Evolutionary conservation across 2,888 invertebrate species (phyloP).

Genomic region (Drosophila diplacantha): DNA sequence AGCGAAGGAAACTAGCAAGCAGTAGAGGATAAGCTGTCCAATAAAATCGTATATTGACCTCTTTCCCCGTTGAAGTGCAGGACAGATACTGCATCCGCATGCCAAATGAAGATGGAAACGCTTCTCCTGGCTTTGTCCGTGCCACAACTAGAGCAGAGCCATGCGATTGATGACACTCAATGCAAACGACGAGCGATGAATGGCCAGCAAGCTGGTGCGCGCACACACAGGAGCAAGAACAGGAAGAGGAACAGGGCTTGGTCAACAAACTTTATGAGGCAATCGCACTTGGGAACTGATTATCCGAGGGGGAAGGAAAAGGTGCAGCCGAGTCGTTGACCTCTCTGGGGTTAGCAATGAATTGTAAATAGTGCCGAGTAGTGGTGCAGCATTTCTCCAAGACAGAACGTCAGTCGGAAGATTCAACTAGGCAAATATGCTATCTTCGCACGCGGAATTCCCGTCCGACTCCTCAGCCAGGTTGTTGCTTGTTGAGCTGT

Average conservation of each 20-base stretch:
- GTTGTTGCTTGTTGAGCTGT: constrained; percentile 4
- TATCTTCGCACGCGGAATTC: background rate
- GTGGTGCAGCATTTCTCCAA: background rate
- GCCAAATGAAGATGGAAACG: background rate
- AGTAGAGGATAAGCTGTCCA: background rate
- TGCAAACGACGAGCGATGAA: constrained; percentile 21
- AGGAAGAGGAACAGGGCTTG: constrained; percentile 24
- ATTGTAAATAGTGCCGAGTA: constrained; percentile 1
- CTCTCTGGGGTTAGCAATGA: background rate
- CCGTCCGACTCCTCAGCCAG: background rate
- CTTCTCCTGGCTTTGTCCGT: constrained; percentile 1
- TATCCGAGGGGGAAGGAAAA: background rate
- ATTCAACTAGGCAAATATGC: background rate
- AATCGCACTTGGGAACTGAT: constrained; percentile 10
- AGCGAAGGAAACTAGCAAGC: background rate
- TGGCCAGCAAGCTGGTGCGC: constrained; percentile 2
- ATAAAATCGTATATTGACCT: constrained; percentile 1
- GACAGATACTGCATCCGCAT: background rate
- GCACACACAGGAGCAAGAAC: constrained; percentile 10
- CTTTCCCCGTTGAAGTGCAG: background rate
- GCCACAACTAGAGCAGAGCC: constrained; percentile 4
- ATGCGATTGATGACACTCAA: constrained; percentile 19
- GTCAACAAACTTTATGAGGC: constrained; percentile 32
- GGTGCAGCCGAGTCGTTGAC: constrained; percentile 17
- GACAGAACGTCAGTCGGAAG: background rate